Percentiles rank a stretch among this genome's conserved stretches.
Evolutionary conservation across 2,888 invertebrate genomes (phyloP).

Genomic region (Ethmia dodecea): DNA sequence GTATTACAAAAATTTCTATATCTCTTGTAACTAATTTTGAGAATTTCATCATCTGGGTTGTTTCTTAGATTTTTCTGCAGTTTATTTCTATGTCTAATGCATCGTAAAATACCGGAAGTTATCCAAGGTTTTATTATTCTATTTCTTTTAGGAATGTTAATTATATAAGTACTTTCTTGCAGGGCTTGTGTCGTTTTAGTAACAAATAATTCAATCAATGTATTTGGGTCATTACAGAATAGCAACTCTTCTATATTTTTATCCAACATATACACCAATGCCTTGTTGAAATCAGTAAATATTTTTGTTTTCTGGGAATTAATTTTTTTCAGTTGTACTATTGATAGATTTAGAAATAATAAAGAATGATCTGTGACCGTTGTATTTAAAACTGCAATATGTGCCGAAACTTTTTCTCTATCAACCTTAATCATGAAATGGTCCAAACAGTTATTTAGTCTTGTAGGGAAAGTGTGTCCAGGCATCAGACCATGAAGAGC

Average conservation of each 20-base stretch:
- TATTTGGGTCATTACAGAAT: no score
- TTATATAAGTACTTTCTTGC: no score
- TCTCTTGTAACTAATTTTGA: no score
- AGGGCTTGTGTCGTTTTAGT: no score
- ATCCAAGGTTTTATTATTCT: no score
- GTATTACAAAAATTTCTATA: no score
- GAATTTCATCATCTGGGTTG: no score
- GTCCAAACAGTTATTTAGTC: conserved; percentile 6
- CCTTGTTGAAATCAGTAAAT: not conserved
- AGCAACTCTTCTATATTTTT: not conserved
- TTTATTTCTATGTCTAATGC: conserved; percentile 8
- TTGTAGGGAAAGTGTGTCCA: conserved; percentile 5
- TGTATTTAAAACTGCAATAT: conserved; percentile 2
- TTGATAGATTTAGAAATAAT: no score
- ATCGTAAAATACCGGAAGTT: no score
- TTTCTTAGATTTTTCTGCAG: conserved; percentile 5
- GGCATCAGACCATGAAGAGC: conserved; percentile 2
- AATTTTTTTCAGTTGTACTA: not conserved
- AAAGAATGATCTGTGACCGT: not conserved
- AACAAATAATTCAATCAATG: no score
- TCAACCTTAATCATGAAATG: conserved; percentile 7
- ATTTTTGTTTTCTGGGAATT: not conserved
- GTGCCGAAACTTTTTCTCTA: conserved; percentile 1
- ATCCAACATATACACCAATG: no score
- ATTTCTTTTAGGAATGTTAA: no score